Evolutionary conservation across 2,797 vertebrate species (phyloP), one percentile per base, ranked within the genome.

Genomic region (Capromys pilorides): DNA sequence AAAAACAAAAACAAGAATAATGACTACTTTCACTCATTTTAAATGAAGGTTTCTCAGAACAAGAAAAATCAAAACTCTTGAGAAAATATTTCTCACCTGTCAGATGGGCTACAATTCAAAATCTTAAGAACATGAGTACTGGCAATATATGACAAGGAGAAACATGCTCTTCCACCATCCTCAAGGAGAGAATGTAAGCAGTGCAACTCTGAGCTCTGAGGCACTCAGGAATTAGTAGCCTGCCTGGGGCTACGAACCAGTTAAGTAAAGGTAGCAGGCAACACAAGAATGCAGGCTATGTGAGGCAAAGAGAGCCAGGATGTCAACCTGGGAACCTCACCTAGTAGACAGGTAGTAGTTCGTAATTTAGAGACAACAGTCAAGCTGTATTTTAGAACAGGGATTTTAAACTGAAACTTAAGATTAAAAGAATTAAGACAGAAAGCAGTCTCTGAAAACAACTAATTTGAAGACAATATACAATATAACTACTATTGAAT

Each of bases 11-110:
- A 88, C 41, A n/a, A 81, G 57, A 88, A 88, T 9, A 6, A 19
- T n/a, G 21, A 80, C 69, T 64, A 41, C 41, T 91, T 91, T 77
- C 4, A 36, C 78, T 83, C 39, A 69, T 6, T 45, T 18, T 59
- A 88, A 79, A 82, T 21, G 49, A 33, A 84, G 5, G 12, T 78
- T 67, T 69, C 81, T 84, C 71, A 61, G 86, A 85, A 84, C 19
- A 87, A 93, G 66, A 93, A 66, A 96, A 90, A 89, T 75, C 45
- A 64, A 94, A 86, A 81, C 69, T 59, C 64, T n/a, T 36, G 36
- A 91, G 22, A 61, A 78, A 93, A 36, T n/a, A 67, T 39, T 92
- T 59, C 79, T 78, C 86, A 81, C 28, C 67, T 88, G 85, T 93
- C 61, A 92, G 86, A 95, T 3, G 54, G 86, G 91, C 88, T 59